Conservation (phyloP, 1,140 invertebrate genomes). For the Belonocnema kinseyi region DNA sequence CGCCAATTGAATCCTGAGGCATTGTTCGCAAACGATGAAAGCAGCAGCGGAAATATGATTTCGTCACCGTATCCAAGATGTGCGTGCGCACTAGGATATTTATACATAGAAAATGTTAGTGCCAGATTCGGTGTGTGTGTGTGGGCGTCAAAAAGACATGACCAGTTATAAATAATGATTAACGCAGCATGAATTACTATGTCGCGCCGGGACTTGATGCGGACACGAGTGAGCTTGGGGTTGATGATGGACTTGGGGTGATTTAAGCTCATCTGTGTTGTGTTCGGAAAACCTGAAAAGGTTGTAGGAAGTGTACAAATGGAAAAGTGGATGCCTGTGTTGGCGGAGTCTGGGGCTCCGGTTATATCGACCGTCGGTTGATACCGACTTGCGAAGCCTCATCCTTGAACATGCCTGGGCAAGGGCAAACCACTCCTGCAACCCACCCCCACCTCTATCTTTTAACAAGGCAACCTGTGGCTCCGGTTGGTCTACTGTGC, state of each 20-base stretch:
- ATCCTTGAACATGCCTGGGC: conserved; percentile 31
- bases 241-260: neutral
- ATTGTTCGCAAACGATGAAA: no score
- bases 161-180: no score
- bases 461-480: conserved; percentile 31
- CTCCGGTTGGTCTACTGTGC: conserved; percentile 30
- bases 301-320: neutral
- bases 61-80: no score
- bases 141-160: no score
- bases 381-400: conserved; percentile 29
- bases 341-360: conserved; percentile 27
- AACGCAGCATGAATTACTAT: no score
- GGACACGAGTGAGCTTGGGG: neutral
- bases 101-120: no score
- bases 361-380: conserved; percentile 30
- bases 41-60: no score
- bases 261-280: conserved; percentile 11
- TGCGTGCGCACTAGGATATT: no score
- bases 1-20: no score
- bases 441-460: conserved; percentile 17
- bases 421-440: conserved; percentile 31
- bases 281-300: conserved; percentile 27
- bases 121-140: no score
- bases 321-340: conserved; percentile 27
- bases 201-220: neutral